Evolutionary conservation across 2,888 invertebrate species (phyloP), one percentile per base, ranked within the genome.

Genomic region (Campopleginae sp.): DNA sequence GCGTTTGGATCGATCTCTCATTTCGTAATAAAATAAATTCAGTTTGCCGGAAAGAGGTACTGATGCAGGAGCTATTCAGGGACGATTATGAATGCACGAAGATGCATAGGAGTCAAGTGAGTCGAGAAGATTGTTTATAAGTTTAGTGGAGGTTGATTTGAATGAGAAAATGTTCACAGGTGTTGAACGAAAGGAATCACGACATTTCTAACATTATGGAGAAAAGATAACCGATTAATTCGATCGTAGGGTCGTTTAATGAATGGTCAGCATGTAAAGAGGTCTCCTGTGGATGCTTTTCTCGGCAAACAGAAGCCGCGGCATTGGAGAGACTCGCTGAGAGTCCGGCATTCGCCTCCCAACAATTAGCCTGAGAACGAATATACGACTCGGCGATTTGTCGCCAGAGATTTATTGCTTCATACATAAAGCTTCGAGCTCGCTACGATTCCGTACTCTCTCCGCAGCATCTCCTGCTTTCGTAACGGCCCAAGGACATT

Each of bases 361-460:
- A 90, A 91, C 91, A 91, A 91, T 91, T 91, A 91, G 91, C 90
- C 88, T 89, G 90, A 88, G 91, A 91, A 91, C 89, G 88, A 88
- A 89, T 88, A 88, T 89, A 86, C 89, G 86, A 89, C 89, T 88
- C 88, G 87, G 88, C 90, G 88, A 91, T 91, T 91, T 91, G 91
- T 91, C 92, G 88, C 80, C 70, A 27, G 88, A 90, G 91, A 91
- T 91, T 91, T 91, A 91, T 91, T 88, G 91, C 91, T 92, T 91
- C 91, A 90, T 91, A 90, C 90, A 91, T 88, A 87, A 87, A 72
- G 86, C 82, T n/a, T n/a, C 72, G 74, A 76, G 75, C 46, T 71
- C 68, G 77, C 46, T 58, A 58, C 78, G 66, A 66, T 42, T 82
- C 82, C 66, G 42, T 68, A 58, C 68, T 42, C 68, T 42, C 7